phyloP scores from a whole-genome alignment of 1,140 invertebrate genomes.

The Pemphigus obesinymphae region DNA sequence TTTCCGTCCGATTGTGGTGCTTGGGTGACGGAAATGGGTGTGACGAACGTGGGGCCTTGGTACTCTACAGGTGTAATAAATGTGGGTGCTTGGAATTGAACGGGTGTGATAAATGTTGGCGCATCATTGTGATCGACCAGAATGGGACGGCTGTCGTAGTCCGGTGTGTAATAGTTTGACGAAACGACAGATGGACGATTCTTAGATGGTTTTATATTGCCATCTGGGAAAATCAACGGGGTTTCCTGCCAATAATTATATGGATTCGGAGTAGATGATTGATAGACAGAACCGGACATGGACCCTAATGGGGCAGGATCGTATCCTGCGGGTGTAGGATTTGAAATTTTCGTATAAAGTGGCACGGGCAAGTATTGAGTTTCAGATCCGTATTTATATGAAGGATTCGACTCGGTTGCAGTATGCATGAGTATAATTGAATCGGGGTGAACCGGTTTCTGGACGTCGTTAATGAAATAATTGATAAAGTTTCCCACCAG shows the following conservation, averaged over 20 bases:
- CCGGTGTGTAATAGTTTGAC: neutral
- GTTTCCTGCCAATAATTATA: slow-evolving; percentile 17
- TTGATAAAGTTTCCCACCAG: neutral
- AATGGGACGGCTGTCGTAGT: neutral
- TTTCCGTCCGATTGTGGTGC: slow-evolving; percentile 30
- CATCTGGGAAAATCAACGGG: neutral
- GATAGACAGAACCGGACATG: neutral
- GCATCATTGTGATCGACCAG: neutral
- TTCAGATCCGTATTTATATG: neutral
- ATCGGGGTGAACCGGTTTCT: neutral
- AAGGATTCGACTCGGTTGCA: neutral
- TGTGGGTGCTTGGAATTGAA: neutral
- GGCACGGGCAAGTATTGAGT: slow-evolving; percentile 19
- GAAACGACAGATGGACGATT: neutral
- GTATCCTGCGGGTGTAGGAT: neutral
- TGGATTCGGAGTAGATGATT: neutral
- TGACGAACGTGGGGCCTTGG: slow-evolving; percentile 12
- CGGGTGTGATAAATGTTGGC: slow-evolving; percentile 6
- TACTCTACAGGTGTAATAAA: neutral
- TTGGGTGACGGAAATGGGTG: slow-evolving; percentile 5
- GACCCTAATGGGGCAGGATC: neutral
- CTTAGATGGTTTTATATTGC: neutral
- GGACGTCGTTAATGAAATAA: neutral
- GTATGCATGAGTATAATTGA: neutral
- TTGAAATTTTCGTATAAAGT: neutral